Conservation (phyloP, 2,797 vertebrate genomes). For the Simalia tracyae region DNA sequence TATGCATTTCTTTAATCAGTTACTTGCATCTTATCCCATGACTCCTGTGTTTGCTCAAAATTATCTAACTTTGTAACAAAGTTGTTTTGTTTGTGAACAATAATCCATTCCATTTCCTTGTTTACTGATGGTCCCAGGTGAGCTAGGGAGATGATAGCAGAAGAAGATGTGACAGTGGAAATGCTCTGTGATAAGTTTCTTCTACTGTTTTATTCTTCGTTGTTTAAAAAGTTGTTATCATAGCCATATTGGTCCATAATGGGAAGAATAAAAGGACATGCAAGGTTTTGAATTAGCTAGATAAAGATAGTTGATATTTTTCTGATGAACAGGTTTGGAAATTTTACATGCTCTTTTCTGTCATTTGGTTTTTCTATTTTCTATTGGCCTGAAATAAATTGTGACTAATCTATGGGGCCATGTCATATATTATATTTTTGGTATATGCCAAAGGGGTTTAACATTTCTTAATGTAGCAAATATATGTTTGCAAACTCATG, state of each 20-base stretch:
- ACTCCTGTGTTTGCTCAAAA: neutral
- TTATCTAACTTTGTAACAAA: neutral
- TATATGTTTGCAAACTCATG: neutral
- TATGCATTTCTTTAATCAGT: neutral
- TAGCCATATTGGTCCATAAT: neutral
- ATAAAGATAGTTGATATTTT: neutral
- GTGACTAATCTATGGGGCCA: neutral
- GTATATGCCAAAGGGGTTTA: neutral
- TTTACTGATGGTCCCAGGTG: neutral
- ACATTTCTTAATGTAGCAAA: neutral
- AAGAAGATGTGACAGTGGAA: slow-evolving; percentile 11
- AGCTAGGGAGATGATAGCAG: neutral
- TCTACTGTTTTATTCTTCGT: neutral
- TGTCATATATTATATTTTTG: neutral
- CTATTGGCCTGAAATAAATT: neutral
- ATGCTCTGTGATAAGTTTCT: neutral
- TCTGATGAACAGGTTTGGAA: neutral
- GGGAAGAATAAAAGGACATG: neutral
- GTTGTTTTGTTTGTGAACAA: neutral
- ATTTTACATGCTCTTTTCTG: neutral
- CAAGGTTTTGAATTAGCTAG: neutral
- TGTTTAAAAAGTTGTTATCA: neutral
- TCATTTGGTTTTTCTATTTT: too few relatives aligned
- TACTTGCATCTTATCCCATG: neutral
- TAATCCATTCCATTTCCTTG: neutral